These are phyloP conservation scores for Acanthiza pusilla DNA, from an alignment of 2,797 vertebrate species.

Conservation along the genomic window DNA sequence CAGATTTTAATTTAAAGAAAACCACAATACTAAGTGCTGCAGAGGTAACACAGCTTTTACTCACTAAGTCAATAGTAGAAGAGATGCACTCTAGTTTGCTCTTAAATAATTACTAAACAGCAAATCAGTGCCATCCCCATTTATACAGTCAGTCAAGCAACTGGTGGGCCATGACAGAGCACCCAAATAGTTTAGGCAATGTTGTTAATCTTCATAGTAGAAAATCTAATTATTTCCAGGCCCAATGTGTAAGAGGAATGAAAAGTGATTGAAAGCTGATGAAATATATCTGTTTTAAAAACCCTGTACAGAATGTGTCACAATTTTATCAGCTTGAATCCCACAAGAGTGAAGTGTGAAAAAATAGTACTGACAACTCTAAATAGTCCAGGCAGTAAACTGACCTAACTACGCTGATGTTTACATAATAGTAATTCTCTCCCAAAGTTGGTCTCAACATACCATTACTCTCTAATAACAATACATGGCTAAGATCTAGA, in stretches of 20 bases:
- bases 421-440: not conserved
- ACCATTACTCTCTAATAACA: not conserved
- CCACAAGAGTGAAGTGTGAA: not conserved
- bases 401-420: not conserved
- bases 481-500: not conserved
- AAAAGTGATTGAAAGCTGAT: not conserved
- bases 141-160: slow-evolving; percentile 22
- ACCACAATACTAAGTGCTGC: not conserved
- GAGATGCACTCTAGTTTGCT: not conserved
- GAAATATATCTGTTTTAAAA: not conserved
- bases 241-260: not conserved
- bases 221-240: slow-evolving; percentile 28
- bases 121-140: slow-evolving; percentile 19
- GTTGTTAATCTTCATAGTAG: not conserved
- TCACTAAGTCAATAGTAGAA: not conserved
- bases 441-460: not conserved
- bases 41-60: slow-evolving; percentile 26
- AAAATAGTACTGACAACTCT: not conserved
- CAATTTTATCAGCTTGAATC: not conserved
- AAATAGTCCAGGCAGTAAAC: not conserved
- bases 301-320: not conserved
- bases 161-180: not conserved
- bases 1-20: not conserved
- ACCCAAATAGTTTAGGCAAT: not conserved
- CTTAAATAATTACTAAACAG: slow-evolving; percentile 19